phyloP scores from a whole-genome alignment of 1,140 invertebrate species.

The Lerema accius region DNA sequence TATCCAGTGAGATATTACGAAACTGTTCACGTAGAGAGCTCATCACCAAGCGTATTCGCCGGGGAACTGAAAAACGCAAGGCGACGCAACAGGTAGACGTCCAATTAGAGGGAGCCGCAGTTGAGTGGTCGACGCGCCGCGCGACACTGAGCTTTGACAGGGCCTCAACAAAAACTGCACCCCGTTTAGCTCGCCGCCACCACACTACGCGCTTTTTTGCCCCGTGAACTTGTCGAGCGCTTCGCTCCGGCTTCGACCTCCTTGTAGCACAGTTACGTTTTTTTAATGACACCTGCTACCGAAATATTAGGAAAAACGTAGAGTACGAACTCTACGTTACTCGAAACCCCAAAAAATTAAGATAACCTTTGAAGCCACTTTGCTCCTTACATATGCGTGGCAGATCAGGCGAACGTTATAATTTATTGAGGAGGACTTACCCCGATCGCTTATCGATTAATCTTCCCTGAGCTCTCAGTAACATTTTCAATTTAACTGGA shows the following conservation, averaged over 20 bases:
- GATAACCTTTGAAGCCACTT: background rate
- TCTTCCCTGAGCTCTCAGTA: conserved; percentile 38
- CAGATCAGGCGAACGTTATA: conserved; percentile 11
- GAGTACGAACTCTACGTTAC: background rate
- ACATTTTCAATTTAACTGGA: conserved; percentile 60
- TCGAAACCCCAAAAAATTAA: background rate
- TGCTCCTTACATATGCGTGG: conserved; percentile 16
- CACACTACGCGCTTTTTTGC: conserved; percentile 63
- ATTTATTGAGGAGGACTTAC: conserved; percentile 21
- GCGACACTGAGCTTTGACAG: conserved; percentile 70
- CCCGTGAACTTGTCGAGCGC: conserved; percentile 55
- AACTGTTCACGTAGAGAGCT: conserved; percentile 68
- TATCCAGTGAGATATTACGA: conserved; percentile 52
- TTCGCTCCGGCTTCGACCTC: conserved; percentile 64
- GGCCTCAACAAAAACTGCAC: conserved; percentile 66
- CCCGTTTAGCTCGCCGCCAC: conserved; percentile 65
- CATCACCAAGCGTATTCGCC: conserved; percentile 58
- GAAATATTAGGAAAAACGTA: conserved; percentile 7
- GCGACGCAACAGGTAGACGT: conserved; percentile 77
- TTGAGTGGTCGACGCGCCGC: conserved; percentile 64
- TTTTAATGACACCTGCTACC: conserved; percentile 17
- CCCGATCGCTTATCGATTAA: conserved; percentile 52
- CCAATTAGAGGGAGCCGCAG: conserved; percentile 74
- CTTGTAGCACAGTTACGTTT: conserved; percentile 33
- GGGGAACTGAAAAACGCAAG: conserved; percentile 62